These are phyloP conservation scores for Stenodera caucasica DNA, from an alignment of 2,888 invertebrate genomes.

Conservation along the genomic window DNA sequence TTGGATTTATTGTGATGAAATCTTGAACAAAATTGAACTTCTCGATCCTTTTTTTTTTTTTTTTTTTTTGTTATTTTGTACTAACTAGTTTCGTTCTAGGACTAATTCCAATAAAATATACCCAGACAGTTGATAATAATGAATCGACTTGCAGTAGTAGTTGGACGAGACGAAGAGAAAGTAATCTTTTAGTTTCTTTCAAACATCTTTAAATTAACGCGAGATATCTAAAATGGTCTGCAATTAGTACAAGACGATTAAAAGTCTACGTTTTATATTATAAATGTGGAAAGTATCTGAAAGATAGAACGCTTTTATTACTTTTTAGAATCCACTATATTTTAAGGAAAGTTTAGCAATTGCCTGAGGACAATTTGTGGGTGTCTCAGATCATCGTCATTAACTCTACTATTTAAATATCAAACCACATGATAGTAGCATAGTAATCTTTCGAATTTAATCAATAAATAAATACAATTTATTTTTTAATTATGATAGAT, in stretches of 20 bases:
- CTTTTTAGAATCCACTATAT: constrained; percentile 48
- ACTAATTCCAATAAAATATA: constrained; percentile 17
- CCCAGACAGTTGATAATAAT: constrained; percentile 6
- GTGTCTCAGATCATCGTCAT: constrained; percentile 44
- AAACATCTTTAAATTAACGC: constrained; percentile 5
- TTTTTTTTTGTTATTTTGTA: background rate
- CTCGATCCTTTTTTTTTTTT: constrained; percentile 44
- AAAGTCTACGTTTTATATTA: constrained; percentile 33
- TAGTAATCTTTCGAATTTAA: constrained; percentile 3
- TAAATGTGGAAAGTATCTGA: constrained; percentile 39
- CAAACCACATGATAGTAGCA: constrained; percentile 12
- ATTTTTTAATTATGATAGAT: constrained; percentile 8
- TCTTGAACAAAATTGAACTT: constrained; percentile 54
- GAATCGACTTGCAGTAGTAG: background rate
- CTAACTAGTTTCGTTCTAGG: constrained; percentile 33
- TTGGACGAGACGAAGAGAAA: background rate
- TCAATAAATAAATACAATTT: constrained; percentile 6
- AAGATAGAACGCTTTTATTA: constrained; percentile 44
- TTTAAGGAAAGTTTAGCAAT: constrained; percentile 50
- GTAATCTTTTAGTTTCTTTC: constrained; percentile 4
- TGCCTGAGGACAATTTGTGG: constrained; percentile 43
- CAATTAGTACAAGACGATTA: constrained; percentile 7
- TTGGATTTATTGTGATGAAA: constrained; percentile 55
- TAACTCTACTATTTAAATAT: constrained; percentile 41
- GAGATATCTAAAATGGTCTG: constrained; percentile 5